These are phyloP conservation scores for Camponotus floridanus DNA, from an alignment of 1,140 invertebrate genomes.

Conservation along the genomic window DNA sequence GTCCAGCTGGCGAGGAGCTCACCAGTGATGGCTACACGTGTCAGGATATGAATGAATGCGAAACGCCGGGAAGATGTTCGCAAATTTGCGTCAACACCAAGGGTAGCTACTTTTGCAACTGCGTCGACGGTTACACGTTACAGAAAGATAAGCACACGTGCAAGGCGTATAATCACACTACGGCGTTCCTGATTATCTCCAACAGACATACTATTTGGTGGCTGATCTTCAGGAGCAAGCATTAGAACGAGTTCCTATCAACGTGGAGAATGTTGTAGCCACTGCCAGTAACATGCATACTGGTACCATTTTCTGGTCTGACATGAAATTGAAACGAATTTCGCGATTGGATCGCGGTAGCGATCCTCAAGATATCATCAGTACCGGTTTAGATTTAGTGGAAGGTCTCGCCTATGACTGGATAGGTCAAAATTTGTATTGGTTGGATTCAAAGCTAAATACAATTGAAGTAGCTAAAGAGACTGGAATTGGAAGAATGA, in stretches of 20 bases:
- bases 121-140: conserved; percentile 93
- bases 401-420: conserved; percentile 98
- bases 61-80: conserved; percentile 95
- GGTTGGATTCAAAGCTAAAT: conserved; percentile 97
- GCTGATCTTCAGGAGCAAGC: conserved; percentile 96
- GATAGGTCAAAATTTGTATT: conserved; percentile 98
- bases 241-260: conserved; percentile 95
- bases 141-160: conserved; percentile 94
- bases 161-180: conserved; percentile 96
- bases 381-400: conserved; percentile 95
- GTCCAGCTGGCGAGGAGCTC: conserved; percentile 93
- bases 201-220: conserved; percentile 97
- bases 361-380: conserved; percentile 94
- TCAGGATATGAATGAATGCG: conserved; percentile 95
- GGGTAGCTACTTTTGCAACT: conserved; percentile 94
- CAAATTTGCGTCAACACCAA: conserved; percentile 96
- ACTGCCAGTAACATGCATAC: conserved; percentile 98
- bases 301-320: conserved; percentile 98
- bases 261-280: conserved; percentile 98
- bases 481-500: conserved; percentile 93
- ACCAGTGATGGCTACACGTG: conserved; percentile 90
- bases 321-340: conserved; percentile 99
- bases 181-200: conserved; percentile 97
- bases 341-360: conserved; percentile 93
- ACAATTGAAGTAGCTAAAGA: conserved; percentile 97